Percentiles rank a stretch among this genome's conserved stretches.
These are phyloP conservation scores for Eupithecia tripunctaria DNA, from an alignment of 2,888 invertebrate species.

Conservation along the genomic window DNA sequence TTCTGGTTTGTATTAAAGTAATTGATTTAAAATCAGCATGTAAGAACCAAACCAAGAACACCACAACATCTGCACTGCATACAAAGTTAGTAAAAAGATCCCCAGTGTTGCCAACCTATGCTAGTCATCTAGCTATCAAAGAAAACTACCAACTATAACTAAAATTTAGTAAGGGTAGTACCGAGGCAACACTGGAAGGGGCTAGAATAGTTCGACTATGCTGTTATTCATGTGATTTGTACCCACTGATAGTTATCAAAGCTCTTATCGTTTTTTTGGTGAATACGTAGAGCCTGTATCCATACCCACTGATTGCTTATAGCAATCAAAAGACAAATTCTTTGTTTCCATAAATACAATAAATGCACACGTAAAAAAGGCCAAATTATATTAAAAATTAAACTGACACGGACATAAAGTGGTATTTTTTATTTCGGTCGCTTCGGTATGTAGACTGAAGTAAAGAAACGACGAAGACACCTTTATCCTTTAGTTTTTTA, in stretches of 20 bases:
- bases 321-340: too few relatives aligned
- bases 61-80: neutral
- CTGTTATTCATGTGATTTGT: constrained; percentile 24
- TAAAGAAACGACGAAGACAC: too few relatives aligned
- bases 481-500: too few relatives aligned
- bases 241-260: neutral
- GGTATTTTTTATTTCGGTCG: too few relatives aligned
- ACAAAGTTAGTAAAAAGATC: constrained; percentile 5
- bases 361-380: too few relatives aligned
- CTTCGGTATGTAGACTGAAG: too few relatives aligned
- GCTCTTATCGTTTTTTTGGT: neutral
- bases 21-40: neutral
- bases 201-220: constrained; percentile 62
- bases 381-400: too few relatives aligned
- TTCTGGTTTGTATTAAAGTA: too few relatives aligned
- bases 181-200: constrained; percentile 68
- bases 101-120: constrained; percentile 16
- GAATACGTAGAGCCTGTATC: too few relatives aligned
- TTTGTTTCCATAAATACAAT: too few relatives aligned
- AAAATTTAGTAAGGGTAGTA: constrained; percentile 8
- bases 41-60: neutral
- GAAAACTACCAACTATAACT: constrained; percentile 30
- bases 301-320: too few relatives aligned
- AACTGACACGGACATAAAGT: too few relatives aligned
- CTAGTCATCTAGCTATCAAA: constrained; percentile 27